phyloP scores from a whole-genome alignment of 1,140 invertebrate species.

The Drosophila sulfurigaster region DNA sequence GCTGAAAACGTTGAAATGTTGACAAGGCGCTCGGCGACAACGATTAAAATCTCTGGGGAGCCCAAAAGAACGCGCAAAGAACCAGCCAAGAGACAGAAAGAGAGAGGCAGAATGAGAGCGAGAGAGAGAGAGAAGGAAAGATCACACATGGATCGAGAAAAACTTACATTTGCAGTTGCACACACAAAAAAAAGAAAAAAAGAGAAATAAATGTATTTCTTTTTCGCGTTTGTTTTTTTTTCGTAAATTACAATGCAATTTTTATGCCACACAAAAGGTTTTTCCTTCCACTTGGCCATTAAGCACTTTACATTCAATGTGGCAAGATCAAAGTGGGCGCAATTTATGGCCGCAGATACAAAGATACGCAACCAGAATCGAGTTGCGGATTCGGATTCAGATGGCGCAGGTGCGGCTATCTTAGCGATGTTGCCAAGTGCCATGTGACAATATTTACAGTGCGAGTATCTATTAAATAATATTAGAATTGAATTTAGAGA shows the following conservation, averaged over 20 bases:
- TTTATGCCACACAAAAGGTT: constrained; percentile 75
- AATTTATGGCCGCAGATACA: constrained; percentile 72
- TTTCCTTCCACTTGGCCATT: constrained; percentile 67
- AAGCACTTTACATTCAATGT: constrained; percentile 83
- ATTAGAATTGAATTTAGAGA: background rate
- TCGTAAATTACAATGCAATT: constrained; percentile 80
- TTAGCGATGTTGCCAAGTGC: constrained; percentile 4
- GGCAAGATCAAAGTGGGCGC: constrained; percentile 80
- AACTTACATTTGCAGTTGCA: constrained; percentile 40
- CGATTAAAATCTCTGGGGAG: constrained; percentile 81
- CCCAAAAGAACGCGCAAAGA: constrained; percentile 48
- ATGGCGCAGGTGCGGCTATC: background rate
- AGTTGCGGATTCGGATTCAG: constrained; percentile 24
- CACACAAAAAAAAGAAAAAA: constrained; percentile 43
- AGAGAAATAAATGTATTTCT: constrained; percentile 24
- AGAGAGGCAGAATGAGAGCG: background rate
- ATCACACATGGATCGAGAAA: constrained; percentile 35
- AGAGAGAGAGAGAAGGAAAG: constrained; percentile 35
- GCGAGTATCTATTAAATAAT: background rate
- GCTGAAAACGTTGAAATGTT: constrained; percentile 57
- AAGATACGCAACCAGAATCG: constrained; percentile 59
- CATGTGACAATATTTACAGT: constrained; percentile 10
- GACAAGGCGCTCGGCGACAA: constrained; percentile 79
- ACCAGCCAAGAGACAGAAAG: constrained; percentile 5
- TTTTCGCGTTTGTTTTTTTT: constrained; percentile 35